A percentile compares a stretch with the other conserved stretches of the same genome.
phyloP scores from a whole-genome alignment of 2,797 vertebrate genomes.

The Cheirogaleus major region DNA sequence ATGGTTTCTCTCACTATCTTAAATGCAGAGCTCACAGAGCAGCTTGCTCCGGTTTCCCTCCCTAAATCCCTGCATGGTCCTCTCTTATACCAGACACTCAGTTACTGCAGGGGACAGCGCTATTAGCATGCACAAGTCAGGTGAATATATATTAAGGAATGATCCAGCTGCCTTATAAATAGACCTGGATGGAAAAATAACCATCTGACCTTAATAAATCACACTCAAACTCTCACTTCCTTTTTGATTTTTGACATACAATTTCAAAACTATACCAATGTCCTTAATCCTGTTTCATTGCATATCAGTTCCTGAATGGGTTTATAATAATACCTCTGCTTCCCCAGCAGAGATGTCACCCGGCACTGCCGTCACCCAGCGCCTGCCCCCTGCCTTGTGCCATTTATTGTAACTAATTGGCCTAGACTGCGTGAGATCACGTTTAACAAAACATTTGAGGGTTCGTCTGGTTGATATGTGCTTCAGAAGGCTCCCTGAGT shows the following conservation, averaged over 20 bases:
- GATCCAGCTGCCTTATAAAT: not conserved
- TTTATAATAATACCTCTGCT: not conserved
- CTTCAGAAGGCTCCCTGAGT: not conserved
- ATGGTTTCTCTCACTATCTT: not conserved
- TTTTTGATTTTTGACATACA: not conserved
- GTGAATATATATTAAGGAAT: not conserved
- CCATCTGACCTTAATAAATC: not conserved
- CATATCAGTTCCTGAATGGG: not conserved
- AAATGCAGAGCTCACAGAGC: not conserved
- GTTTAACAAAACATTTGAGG: slow-evolving; percentile 63
- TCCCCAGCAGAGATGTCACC: not conserved
- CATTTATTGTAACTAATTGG: slow-evolving; percentile 65
- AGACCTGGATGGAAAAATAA: not conserved
- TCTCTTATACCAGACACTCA: not conserved
- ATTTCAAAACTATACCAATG: not conserved
- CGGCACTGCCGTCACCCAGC: not conserved
- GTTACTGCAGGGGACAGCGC: not conserved
- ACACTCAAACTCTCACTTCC: not conserved
- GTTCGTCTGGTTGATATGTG: slow-evolving; percentile 20
- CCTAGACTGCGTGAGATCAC: slow-evolving; percentile 23
- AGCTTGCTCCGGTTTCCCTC: not conserved
- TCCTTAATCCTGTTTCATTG: not conserved
- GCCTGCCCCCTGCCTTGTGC: not conserved
- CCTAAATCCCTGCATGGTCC: accelerated
- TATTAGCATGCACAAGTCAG: not conserved